Evolutionary conservation across 2,797 vertebrate species (phyloP), one percentile per base, ranked within the genome.

Genomic region (Coreius guichenoti): DNA sequence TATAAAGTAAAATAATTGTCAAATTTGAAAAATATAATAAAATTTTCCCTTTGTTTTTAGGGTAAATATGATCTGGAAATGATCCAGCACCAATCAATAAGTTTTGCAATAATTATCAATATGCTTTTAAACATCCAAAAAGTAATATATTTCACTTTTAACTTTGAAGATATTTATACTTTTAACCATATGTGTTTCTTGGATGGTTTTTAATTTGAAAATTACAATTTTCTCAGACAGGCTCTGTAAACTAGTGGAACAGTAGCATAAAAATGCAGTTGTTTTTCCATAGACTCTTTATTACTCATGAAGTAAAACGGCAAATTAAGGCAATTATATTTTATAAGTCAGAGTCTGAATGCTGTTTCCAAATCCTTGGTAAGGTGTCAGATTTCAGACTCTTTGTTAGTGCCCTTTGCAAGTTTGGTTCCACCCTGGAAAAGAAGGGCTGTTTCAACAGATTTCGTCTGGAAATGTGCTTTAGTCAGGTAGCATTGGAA

Each of bases 351-450:
- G 39, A 79, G 79, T 87, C 82, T 86, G 61, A 84, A 83, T 65
- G 75, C 56, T 8, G 12, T 58, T 80, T 33, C 23, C 26, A 21
- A 49, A 73, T 63, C 67, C 78, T 17, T 63, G 5, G 9, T 79
- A 76, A 72, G 49, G 82, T 86, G 86, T 86, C 82, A 43, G 80
- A 58, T 86, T 87, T 70, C 78, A 79, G 49, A 87, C 56, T 87
- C n/a, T 68, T 67, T 85, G 43, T 83, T n/a, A 45, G 11, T 14
- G 45, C 21, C 43, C 69, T 75, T 65, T 74, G 21, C 43, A 17
- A 47, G 76, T 39, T 61, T 23, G 26, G 26, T n/a, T 73, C 21
- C 72, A 31, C 58, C 61, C 8, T 23, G 13, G 49, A 39, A 19
- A 29, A 67, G 8, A 43, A 63, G 19, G 5, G 31, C 26, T 70